These are phyloP conservation scores for Setophaga kirtlandii DNA, from an alignment of 2,113 vertebrate species.

Conservation along the genomic window DNA sequence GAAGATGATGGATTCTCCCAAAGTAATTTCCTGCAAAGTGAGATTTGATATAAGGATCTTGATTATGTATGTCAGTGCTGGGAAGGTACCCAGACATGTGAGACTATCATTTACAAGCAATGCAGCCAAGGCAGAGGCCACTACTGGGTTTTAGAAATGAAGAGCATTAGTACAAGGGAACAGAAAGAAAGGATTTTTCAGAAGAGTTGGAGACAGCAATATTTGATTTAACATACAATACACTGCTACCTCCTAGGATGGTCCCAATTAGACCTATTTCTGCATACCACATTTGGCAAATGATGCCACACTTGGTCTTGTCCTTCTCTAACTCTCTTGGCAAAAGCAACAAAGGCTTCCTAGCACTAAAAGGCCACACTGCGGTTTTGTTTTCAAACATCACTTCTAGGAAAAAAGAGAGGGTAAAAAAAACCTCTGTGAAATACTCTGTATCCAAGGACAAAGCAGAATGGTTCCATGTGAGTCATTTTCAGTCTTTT, in stretches of 20 bases:
- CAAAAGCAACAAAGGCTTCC: conserved; percentile 28
- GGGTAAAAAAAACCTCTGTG: background rate
- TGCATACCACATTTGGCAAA: background rate
- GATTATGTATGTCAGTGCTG: background rate
- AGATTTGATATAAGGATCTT: background rate
- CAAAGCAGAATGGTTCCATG: conserved; percentile 26
- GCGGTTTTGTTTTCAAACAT: conserved; percentile 35
- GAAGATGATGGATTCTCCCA: conserved; percentile 10
- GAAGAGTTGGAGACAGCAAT: background rate
- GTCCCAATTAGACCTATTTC: background rate
- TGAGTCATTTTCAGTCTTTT: background rate
- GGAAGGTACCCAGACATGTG: background rate
- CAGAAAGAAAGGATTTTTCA: background rate
- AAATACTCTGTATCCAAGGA: background rate
- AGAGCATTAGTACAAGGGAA: background rate
- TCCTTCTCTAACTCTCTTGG: background rate
- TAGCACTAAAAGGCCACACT: conserved; percentile 2
- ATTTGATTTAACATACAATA: background rate
- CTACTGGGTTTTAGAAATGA: background rate
- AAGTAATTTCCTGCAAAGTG: conserved; percentile 14
- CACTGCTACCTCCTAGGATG: background rate
- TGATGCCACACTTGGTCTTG: background rate
- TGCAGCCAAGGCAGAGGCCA: conserved; percentile 19
- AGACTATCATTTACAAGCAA: background rate
- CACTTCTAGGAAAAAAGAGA: conserved; percentile 42